Base-by-base conservation (phyloP, 2,113 vertebrate species). In the Progne subis region DNA sequence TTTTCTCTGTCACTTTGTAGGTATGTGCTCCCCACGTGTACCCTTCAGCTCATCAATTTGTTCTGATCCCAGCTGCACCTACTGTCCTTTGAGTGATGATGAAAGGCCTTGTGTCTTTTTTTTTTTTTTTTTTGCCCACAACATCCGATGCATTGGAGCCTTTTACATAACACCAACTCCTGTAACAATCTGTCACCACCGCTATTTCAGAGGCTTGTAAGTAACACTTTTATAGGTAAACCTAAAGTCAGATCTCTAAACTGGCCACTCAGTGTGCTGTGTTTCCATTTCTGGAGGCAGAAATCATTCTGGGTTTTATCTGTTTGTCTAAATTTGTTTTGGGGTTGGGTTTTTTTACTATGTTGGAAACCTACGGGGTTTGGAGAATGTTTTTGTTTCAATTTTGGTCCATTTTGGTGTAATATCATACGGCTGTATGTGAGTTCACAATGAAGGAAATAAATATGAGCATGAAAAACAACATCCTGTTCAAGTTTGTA, bases 341-440 rank as follows among this genome's bases (percentile, higher is more conserved):
- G 43, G 12, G 12, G 7, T 56, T 47, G 2, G 3, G 1, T 4
- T 47, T 50, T 68, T 75, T 79, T 32, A 37, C 2, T 20, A 0
- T 16, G 8, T 12, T 64, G 17, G 49, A 87, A 68, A 44, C 2
- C 13, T 16, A 37, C 0, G 0, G 21, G 3, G 3, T 76, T 24
- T 67, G 31, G 31, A 56, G 29, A 75, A 67, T 5, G 0, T 2
- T 79, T 63, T 64, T 41, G 1, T 37, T 68, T 84, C 31, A 19
- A 9, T 29, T 91, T 86, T 47, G 32, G 28, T 25, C 13, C 44
- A 12, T 70, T 80, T 72, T 52, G 65, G 5, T 31, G 14, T 37
- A 49, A 1, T 53, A 26, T 26, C 26, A 52, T 14, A 65, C 0
- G 3, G 6, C 24, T 13, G 1, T 3, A 23, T 44, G 5, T 50